phyloP scores from a whole-genome alignment of 2,113 vertebrate genomes.

The Hippocampus barbouri region DNA sequence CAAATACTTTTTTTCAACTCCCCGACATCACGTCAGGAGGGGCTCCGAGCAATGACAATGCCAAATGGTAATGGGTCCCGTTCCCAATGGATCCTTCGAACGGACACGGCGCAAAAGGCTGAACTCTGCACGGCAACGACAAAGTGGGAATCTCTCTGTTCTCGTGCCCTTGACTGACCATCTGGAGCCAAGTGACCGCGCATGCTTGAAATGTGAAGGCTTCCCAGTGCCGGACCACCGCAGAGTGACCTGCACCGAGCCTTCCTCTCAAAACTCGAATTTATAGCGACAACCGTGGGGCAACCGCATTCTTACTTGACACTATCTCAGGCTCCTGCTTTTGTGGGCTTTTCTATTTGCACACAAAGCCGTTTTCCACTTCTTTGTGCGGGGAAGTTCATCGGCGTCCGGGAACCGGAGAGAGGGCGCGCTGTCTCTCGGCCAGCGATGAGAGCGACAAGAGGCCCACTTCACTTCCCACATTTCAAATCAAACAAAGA shows the following conservation, averaged over 20 bases:
- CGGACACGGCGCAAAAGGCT: neutral
- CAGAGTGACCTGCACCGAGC: conserved; percentile 48
- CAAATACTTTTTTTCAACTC: too few species aligned
- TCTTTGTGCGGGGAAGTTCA: conserved; percentile 51
- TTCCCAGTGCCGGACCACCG: conserved; percentile 43
- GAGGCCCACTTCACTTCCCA: conserved; percentile 63
- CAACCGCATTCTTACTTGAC: conserved; percentile 55
- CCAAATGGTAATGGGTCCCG: too few species aligned
- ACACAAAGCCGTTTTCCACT: conserved; percentile 61
- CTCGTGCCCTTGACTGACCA: conserved; percentile 55
- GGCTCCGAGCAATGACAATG: too few species aligned
- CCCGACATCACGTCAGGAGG: too few species aligned
- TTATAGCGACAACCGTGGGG: conserved; percentile 47
- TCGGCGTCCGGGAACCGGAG: conserved; percentile 47
- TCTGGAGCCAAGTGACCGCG: conserved; percentile 37
- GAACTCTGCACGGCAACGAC: conserved; percentile 25
- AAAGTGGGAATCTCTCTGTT: conserved; percentile 38
- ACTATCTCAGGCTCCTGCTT: conserved; percentile 66
- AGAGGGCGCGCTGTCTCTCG: conserved; percentile 49
- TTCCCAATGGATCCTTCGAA: too few species aligned
- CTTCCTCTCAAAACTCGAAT: conserved; percentile 53
- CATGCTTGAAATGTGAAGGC: conserved; percentile 29
- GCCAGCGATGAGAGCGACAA: conserved; percentile 62
- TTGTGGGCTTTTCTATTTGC: conserved; percentile 68
- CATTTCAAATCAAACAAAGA: conserved; percentile 63